phyloP scores from a whole-genome alignment of 2,888 invertebrate species.

The Drosophila mulleri region DNA sequence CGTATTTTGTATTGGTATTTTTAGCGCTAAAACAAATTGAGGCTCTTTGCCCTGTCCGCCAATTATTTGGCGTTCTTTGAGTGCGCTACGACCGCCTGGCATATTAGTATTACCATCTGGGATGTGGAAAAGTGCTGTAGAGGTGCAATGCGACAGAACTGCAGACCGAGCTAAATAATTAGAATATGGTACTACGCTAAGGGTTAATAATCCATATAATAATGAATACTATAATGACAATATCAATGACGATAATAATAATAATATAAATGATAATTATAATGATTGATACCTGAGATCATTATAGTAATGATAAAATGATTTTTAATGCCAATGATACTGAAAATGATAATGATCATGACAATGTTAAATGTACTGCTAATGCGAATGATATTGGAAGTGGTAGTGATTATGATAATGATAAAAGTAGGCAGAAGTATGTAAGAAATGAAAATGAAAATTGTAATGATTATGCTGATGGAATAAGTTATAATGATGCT shows the following conservation, averaged over 20 bases:
- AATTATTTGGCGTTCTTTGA: constrained; percentile 35
- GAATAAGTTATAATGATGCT: too few relatives aligned
- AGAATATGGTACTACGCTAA: background rate
- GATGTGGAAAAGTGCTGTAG: too few relatives aligned
- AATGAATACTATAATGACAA: background rate
- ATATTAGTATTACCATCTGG: constrained; percentile 2
- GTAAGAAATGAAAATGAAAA: background rate
- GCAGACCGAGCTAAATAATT: background rate
- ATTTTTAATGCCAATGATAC: background rate
- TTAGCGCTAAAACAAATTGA: constrained; percentile 80
- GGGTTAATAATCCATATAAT: too few relatives aligned
- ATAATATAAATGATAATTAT: too few relatives aligned
- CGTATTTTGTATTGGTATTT: constrained; percentile 75
- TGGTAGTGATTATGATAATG: too few relatives aligned
- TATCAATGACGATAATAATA: background rate
- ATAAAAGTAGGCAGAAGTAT: too few relatives aligned
- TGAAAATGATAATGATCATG: background rate
- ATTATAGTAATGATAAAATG: background rate
- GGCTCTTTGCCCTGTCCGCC: constrained; percentile 48
- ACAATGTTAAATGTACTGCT: background rate
- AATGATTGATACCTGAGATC: too few relatives aligned
- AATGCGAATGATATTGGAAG: background rate
- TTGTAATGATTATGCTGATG: too few relatives aligned
- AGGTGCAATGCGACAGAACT: too few relatives aligned
- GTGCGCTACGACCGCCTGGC: constrained; percentile 14